phyloP scores from a whole-genome alignment of 92 coral and sea anemone genomes.

The Paramuricea clavata region DNA sequence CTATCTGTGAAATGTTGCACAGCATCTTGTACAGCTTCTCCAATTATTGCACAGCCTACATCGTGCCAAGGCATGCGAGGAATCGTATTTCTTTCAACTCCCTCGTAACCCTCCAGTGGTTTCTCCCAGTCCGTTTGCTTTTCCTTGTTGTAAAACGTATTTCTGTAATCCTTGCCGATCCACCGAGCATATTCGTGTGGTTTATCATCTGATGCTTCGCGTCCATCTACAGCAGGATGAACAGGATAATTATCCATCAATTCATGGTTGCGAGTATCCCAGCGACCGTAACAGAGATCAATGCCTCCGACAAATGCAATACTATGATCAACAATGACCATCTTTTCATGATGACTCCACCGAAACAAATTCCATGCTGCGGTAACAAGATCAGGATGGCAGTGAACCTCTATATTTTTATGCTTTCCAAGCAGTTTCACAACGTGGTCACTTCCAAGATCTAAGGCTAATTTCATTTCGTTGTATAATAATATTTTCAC shows the following conservation, averaged over 20 bases:
- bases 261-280: constrained; percentile 68
- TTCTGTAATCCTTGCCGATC: constrained; percentile 65
- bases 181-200: constrained; percentile 56
- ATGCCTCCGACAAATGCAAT: constrained; percentile 69
- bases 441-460: constrained; percentile 53
- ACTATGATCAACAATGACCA: constrained; percentile 58
- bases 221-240: constrained; percentile 53
- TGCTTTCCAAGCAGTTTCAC: constrained; percentile 19
- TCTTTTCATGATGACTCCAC: constrained; percentile 66
- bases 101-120: constrained; percentile 53
- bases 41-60: constrained; percentile 56
- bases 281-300: constrained; percentile 66
- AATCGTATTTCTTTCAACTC: constrained; percentile 51
- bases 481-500: constrained; percentile 51
- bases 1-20: constrained; percentile 58
- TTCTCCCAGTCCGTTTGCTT: constrained; percentile 50
- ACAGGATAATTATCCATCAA: constrained; percentile 55
- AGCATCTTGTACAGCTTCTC: constrained; percentile 58
- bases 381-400: constrained; percentile 41
- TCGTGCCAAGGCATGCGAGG: constrained; percentile 73
- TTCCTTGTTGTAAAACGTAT: constrained; percentile 55
- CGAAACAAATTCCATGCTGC: background rate
- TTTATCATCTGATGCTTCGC: constrained; percentile 15
- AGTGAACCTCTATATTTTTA: constrained; percentile 39
- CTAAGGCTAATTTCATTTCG: constrained; percentile 40